Conservation (phyloP, 2,113 vertebrate species). For the Eira barbara region DNA sequence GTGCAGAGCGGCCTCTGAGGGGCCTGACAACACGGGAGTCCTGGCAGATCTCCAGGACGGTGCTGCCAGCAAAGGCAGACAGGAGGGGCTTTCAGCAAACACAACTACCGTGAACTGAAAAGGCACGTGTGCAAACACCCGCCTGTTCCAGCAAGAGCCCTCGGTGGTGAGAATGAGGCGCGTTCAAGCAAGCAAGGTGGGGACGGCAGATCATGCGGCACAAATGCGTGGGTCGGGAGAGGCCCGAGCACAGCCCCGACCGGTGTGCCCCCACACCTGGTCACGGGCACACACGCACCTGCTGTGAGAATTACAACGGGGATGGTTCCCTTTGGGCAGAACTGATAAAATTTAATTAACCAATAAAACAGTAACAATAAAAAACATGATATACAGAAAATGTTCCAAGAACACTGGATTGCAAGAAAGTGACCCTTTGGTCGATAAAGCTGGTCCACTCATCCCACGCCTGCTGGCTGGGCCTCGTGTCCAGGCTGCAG, state of each 20-base stretch:
- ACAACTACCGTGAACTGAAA: rapidly evolving
- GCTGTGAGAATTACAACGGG: too few relatives aligned
- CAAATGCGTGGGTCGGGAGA: rapidly evolving
- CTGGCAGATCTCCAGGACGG: background rate
- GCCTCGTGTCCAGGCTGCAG: too few relatives aligned
- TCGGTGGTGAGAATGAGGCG: rapidly evolving
- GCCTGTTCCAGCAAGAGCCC: background rate
- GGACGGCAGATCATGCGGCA: rapidly evolving
- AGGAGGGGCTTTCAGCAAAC: rapidly evolving
- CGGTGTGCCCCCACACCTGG: background rate
- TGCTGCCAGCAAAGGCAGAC: rapidly evolving
- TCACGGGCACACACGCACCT: rapidly evolving
- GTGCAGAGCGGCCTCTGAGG: rapidly evolving
- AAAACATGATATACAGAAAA: rapidly evolving
- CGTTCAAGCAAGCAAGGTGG: rapidly evolving
- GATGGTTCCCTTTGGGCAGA: background rate
- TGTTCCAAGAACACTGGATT: rapidly evolving
- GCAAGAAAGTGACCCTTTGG: rapidly evolving
- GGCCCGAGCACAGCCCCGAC: rapidly evolving
- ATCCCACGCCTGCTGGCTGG: too few relatives aligned
- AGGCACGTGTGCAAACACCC: rapidly evolving
- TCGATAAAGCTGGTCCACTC: rapidly evolving
- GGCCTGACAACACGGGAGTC: rapidly evolving
- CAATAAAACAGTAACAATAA: background rate
- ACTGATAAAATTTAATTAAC: background rate